Base-by-base conservation (phyloP, 2,888 invertebrate species). In the Macrosiphum euphorbiae region DNA sequence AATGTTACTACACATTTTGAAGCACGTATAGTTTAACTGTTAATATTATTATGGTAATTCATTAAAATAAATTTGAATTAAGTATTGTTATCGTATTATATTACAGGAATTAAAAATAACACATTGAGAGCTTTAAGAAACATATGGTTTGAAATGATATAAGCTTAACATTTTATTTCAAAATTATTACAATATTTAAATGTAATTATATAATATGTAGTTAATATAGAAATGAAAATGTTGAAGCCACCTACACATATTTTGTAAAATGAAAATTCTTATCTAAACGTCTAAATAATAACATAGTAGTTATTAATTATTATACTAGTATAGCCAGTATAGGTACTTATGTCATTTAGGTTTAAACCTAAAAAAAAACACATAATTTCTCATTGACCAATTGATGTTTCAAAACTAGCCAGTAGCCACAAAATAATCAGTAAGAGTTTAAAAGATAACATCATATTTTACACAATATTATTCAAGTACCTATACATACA, bases 51-150 rank as follows among this genome's bases (percentile, higher is more conserved):
- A 78, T 78, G 35, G 35, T 41, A 78, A 35, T 35, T 78, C 20
- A 20, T 78, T 78, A 78, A 78, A 78, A 24, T 78, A 78, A 78
- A 78, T 78, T 78, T 35, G 20, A 78, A 35, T 78, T 78, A 78
- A 78, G 35, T 78, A 78, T 78, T 78, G 20, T 78, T 78, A 78
- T 78, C 78, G 78, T 78, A 78, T 78, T 78, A 24, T 78, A 78
- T 78, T 35, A 78, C 78, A 35, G 35, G 67, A 78, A 78, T 78
- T 78, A 35, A 78, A 78, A 78, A 78, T 78, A 78, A 78, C 20
- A 78, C 35, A 20, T 41, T 20, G 7, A 78, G 35, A 4, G 78
- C 20, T 78, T 78, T 78, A 20, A 78, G 35, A 78, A 78, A 78
- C 35, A 78, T 41, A 78, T 41, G 35, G 20, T 35, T 78, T 35